A percentile compares a stretch with the other conserved stretches of the same genome.
These are phyloP conservation scores for Plestiodon gilberti DNA, from an alignment of 2,113 vertebrate species.

Conservation along the genomic window DNA sequence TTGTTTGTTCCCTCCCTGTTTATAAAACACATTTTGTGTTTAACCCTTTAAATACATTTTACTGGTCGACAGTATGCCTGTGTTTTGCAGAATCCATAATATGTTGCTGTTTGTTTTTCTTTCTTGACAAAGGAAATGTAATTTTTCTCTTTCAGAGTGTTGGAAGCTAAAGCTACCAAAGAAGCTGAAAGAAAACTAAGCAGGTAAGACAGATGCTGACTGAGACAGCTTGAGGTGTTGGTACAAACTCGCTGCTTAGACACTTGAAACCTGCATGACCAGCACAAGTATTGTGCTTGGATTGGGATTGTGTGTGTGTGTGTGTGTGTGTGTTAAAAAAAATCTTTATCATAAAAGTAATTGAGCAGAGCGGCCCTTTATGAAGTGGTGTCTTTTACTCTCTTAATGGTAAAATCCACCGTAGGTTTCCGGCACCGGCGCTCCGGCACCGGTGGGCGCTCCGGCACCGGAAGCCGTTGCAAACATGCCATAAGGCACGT, in stretches of 20 bases:
- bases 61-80: background rate
- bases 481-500: no score
- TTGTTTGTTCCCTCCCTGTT: background rate
- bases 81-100: background rate
- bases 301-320: no score
- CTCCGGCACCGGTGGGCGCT: no score
- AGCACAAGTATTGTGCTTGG: background rate
- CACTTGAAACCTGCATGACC: background rate
- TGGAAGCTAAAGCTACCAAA: constrained; percentile 99
- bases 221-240: background rate
- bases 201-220: constrained; percentile 77
- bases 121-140: background rate
- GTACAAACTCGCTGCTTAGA: background rate
- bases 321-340: no score
- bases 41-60: background rate
- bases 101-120: background rate
- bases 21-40: no score
- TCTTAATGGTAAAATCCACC: no score
- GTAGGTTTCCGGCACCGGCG: no score
- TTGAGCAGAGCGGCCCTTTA: background rate
- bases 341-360: background rate
- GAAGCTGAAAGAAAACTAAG: constrained; percentile 92
- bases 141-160: constrained; percentile 83
- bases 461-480: no score
- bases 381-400: fast-evolving